phyloP scores from a whole-genome alignment of 1,140 invertebrate species.

The Penaeus indicus region DNA sequence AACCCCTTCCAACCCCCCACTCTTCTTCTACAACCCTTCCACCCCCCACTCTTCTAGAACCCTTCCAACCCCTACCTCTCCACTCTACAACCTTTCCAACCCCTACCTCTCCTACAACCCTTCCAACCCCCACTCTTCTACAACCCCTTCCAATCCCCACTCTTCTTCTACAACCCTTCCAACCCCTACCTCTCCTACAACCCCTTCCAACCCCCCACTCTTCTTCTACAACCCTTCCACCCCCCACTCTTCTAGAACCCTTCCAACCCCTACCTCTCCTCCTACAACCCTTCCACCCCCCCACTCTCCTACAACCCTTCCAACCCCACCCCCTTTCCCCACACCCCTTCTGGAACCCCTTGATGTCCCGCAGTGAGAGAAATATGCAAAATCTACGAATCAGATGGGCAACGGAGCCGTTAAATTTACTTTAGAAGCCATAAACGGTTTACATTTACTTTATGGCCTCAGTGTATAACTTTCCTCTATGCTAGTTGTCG shows the following conservation, averaged over 20 bases:
- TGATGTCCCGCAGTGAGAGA: background rate
- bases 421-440: conserved; percentile 49
- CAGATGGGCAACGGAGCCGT: conserved; percentile 27
- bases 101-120: background rate
- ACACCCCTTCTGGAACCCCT: background rate
- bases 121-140: background rate
- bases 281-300: background rate
- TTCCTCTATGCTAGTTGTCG: background rate
- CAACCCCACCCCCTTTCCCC: background rate
- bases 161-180: too few species aligned
- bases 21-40: background rate
- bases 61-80: background rate
- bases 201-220: too few species aligned
- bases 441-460: conserved; percentile 49
- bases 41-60: background rate
- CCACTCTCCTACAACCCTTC: background rate
- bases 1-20: too few species aligned
- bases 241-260: background rate
- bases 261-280: background rate
- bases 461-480: conserved; percentile 19
- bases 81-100: background rate
- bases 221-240: background rate
- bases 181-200: too few species aligned
- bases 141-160: too few species aligned
- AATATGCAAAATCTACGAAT: conserved; percentile 28